Base-by-base conservation (phyloP, 2,113 vertebrate genomes). In the Channa maculata region DNA sequence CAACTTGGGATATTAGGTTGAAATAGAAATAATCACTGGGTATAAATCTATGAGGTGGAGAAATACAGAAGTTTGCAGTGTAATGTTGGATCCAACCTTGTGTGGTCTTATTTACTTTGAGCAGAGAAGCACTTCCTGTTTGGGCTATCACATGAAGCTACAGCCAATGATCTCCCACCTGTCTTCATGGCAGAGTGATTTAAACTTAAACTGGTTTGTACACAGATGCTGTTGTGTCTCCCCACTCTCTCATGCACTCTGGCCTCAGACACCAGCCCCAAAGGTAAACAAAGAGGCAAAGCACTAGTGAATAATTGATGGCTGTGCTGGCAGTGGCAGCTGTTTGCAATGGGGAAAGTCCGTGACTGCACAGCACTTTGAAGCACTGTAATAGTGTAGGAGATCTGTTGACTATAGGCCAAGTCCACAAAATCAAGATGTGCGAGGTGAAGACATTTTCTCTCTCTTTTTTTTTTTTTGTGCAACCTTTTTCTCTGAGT, bases 281-380 rank as follows among this genome's bases (percentile, higher is more conserved):
- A 91, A 89, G 82, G 90, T 93, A 91, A 92, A 92, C 89, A 91
- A 24, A 48, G 62, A 82, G 84, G 79, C 81, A 48, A 81, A 77
- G 78, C 83, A 55, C 71, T 14, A 6, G 90, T 92, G 88, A 92
- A 92, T 93, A 90, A 91, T 92, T 91, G 71, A 92, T 91, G 77
- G 67, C 77, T 64, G 67, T 55, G 73, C 61, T 70, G 77, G 66
- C 33, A 9, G 62, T 61, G 63, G 87, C 84, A 87, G 83, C 86
- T 90, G 89, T 87, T 87, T 84, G 75, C 38, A 50, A 80, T 65
- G 75, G 72, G 76, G 63, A 65, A 79, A 44, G 74, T 71, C 71
- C 71, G 69, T 65, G 68, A 66, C 74, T 43, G 76, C 1, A 5
- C 72, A 71, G 74, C 4, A n/a, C 33, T 46, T 84, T 83, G 86